Evolutionary conservation across 2,113 vertebrate species (phyloP), one percentile per base, ranked within the genome.

Genomic region (Stercorarius parasiticus): DNA sequence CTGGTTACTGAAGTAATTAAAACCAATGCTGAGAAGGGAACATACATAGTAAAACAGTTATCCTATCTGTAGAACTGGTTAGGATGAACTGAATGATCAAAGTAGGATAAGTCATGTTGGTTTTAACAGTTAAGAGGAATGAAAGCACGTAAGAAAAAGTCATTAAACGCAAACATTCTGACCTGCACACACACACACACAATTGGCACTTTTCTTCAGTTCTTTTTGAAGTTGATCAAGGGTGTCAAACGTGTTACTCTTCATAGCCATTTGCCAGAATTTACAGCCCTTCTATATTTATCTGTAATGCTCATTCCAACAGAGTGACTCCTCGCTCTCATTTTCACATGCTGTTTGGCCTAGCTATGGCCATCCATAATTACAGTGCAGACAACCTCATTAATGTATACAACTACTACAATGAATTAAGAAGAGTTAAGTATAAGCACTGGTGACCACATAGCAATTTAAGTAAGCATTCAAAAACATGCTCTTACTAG

Each of bases 231-330:
- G 21, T 25, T 3, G 8, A 64, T 71, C 6, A 81, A 77, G 76
- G 47, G 8, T 47, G 15, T 56, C 38, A 50, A 83, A 55, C 16
- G 10, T 2, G 7, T 50, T 59, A 43, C 5, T 10, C 43, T 76
- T 95, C 61, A 23, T 47, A 79, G 77, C 61, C 61, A 49, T 56
- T 52, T 79, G 73, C 34, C 69, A 91, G 61, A 55, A 86, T 61
- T 42, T 88, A 76, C 52, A 95, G 80, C 25, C 30, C 52, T 89
- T 70, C 88, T 94, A 61, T 82, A 84, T 76, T 86, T 94, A 96
- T 90, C 1, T 45, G 65, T 45, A 82, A 42, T 56, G 36, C n/a
- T 93, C 90, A 88, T 95, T 92, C 72, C 80, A 86, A 14, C 29
- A 30, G 56, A 78, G 47, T 59, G 93, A 94, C 65, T 78, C 65